A percentile compares a stretch with the other conserved stretches of the same genome.
Evolutionary conservation across 1,140 invertebrate genomes (phyloP).

Genomic region (Nixonia krombeini): DNA sequence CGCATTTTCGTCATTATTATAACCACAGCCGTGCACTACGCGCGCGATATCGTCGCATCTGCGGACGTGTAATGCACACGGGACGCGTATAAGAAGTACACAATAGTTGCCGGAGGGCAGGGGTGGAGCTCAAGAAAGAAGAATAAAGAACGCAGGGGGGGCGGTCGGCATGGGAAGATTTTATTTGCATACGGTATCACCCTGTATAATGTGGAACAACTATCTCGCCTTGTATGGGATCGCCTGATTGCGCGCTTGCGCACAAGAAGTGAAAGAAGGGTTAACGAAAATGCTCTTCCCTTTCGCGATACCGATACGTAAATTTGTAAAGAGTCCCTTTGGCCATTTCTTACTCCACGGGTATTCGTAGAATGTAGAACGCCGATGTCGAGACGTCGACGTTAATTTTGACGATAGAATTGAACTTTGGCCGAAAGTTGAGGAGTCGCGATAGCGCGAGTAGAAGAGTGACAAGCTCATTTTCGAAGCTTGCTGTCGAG

Average conservation of each 20-base stretch:
- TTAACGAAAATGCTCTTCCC: too few species aligned
- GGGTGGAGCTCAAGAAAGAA: slow-evolving; percentile 61
- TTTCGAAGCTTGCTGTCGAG: too few species aligned
- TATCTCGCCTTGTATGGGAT: slow-evolving; percentile 37
- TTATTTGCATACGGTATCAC: slow-evolving; percentile 67
- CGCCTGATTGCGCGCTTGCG: slow-evolving; percentile 8
- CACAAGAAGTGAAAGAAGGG: background rate
- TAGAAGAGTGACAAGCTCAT: slow-evolving; percentile 62
- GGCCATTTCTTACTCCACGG: too few species aligned
- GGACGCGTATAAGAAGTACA: slow-evolving; percentile 32
- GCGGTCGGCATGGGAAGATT: slow-evolving; percentile 41
- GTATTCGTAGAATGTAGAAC: too few species aligned
- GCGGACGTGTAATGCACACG: slow-evolving; percentile 27
- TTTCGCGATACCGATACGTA: too few species aligned
- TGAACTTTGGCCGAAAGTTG: too few species aligned
- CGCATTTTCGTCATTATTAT: slow-evolving; percentile 54
- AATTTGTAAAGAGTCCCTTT: too few species aligned
- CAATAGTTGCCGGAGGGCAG: slow-evolving; percentile 66
- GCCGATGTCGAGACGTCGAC: too few species aligned
- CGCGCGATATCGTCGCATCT: slow-evolving; percentile 30
- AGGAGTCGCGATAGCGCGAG: slow-evolving; percentile 43
- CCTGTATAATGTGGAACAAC: slow-evolving; percentile 57
- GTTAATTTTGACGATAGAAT: too few species aligned
- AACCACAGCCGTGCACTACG: slow-evolving; percentile 56
- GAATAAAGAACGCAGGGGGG: slow-evolving; percentile 48